Percentiles rank a stretch among this genome's conserved stretches.
These are phyloP conservation scores for Caenorhabditis sp. DNA, from an alignment of 2,888 invertebrate genomes.

Conservation along the genomic window DNA sequence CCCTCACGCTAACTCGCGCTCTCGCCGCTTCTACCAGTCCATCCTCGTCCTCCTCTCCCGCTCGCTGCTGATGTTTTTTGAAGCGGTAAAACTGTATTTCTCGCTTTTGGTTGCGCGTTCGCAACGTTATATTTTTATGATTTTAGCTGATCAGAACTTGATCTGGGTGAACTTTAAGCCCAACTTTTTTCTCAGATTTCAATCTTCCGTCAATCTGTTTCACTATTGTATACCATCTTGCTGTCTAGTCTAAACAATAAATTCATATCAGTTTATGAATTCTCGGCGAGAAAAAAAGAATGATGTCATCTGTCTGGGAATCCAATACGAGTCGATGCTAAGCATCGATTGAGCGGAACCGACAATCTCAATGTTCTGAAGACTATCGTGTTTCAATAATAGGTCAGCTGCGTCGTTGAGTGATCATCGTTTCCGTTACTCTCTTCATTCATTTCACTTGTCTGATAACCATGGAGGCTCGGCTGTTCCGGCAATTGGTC, in stretches of 20 bases:
- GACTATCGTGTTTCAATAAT: slow-evolving; percentile 48
- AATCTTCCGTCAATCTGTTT: not conserved
- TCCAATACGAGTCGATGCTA: not conserved
- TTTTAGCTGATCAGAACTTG: not conserved
- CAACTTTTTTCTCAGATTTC: too few relatives aligned
- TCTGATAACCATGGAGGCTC: slow-evolving; percentile 40
- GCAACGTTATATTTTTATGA: not conserved
- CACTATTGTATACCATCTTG: not conserved
- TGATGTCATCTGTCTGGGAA: not conserved
- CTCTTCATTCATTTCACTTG: not conserved
- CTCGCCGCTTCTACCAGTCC: slow-evolving; percentile 28
- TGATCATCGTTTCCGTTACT: slow-evolving; percentile 37
- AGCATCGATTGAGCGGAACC: slow-evolving; percentile 10
- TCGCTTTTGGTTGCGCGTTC: not conserved
- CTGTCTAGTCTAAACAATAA: not conserved
- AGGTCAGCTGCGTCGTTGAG: slow-evolving; percentile 32
- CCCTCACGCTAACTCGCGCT: slow-evolving; percentile 10
- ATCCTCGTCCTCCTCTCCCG: not conserved
- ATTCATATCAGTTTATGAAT: not conserved
- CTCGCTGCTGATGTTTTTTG: slow-evolving; percentile 1
- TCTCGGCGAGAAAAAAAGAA: not conserved
- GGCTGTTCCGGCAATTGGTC: not conserved
- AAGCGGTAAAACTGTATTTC: not conserved
- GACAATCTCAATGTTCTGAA: not conserved
- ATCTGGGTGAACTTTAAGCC: not conserved